Evolutionary conservation across 2,888 invertebrate genomes (phyloP).

Genomic region (Xanthia icteritia): DNA sequence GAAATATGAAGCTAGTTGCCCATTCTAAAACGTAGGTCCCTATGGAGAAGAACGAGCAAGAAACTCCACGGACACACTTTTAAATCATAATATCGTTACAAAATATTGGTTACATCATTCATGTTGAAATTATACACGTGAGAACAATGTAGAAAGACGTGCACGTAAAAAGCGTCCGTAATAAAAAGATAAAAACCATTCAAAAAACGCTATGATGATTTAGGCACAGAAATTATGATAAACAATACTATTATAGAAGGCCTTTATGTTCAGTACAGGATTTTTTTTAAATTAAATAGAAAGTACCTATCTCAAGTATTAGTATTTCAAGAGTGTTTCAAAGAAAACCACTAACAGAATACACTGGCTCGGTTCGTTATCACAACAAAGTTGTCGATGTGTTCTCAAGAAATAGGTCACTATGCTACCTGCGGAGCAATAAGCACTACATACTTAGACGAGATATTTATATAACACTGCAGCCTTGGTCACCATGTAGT

Average conservation of each 20-base stretch:
- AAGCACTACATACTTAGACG: background rate
- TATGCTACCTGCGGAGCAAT: constrained; percentile 9
- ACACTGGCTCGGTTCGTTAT: constrained; percentile 9
- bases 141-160: too few species aligned
- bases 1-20: too few species aligned
- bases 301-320: background rate
- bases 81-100: too few species aligned
- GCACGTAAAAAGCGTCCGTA: too few species aligned
- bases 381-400: background rate
- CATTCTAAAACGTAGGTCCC: too few species aligned
- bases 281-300: background rate
- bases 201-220: background rate
- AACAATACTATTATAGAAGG: background rate
- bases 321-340: background rate
- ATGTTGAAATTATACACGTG: too few species aligned
- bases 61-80: too few species aligned
- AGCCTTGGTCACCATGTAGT: background rate
- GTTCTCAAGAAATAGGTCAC: constrained; percentile 35
- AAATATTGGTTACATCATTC: too few species aligned
- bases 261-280: background rate
- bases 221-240: background rate
- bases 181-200: too few species aligned
- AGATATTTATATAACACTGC: constrained; percentile 13
- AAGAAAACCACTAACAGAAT: background rate
- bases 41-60: too few species aligned